Conservation (phyloP, 1,140 invertebrate genomes). For the Drosophila busckii region DNA sequence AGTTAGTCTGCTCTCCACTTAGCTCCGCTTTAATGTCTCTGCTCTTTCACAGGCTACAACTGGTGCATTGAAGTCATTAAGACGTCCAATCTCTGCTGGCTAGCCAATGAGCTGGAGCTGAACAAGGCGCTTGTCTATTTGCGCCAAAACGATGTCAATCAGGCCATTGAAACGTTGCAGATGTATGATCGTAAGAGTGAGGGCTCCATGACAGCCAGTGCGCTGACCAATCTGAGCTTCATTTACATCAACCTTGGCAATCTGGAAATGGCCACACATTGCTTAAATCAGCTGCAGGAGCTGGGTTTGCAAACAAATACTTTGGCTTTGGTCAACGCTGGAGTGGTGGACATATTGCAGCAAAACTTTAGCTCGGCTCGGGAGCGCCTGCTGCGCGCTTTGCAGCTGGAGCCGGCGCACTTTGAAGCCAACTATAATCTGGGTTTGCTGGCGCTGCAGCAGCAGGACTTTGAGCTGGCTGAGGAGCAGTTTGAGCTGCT, state of each 20-base stretch:
- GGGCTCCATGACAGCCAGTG: conserved; percentile 89
- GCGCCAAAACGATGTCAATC: conserved; percentile 89
- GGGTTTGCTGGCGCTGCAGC: conserved; percentile 87
- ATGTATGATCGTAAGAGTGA: conserved; percentile 94
- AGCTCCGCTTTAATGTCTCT: background rate
- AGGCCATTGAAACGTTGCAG: conserved; percentile 92
- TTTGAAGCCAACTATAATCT: conserved; percentile 96
- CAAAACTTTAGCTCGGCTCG: conserved; percentile 87
- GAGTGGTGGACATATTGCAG: conserved; percentile 88
- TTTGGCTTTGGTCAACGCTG: conserved; percentile 92
- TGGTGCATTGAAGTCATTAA: conserved; percentile 90
- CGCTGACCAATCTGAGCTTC: conserved; percentile 94
- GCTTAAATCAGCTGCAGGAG: conserved; percentile 87
- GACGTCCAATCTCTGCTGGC: conserved; percentile 85
- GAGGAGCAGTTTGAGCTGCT: conserved; percentile 87
- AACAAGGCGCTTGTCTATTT: conserved; percentile 95
- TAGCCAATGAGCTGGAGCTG: conserved; percentile 94
- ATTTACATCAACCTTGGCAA: conserved; percentile 94
- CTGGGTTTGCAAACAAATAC: conserved; percentile 87
- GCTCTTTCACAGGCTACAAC: conserved; percentile 81
- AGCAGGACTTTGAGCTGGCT: conserved; percentile 82
- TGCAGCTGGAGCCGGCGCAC: conserved; percentile 90
- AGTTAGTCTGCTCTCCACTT: conserved; percentile 54
- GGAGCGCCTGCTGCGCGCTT: conserved; percentile 87
- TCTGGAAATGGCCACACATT: conserved; percentile 90